Conservation (phyloP, 2,888 invertebrate species). For the Harpagoxenus sublaevis region DNA sequence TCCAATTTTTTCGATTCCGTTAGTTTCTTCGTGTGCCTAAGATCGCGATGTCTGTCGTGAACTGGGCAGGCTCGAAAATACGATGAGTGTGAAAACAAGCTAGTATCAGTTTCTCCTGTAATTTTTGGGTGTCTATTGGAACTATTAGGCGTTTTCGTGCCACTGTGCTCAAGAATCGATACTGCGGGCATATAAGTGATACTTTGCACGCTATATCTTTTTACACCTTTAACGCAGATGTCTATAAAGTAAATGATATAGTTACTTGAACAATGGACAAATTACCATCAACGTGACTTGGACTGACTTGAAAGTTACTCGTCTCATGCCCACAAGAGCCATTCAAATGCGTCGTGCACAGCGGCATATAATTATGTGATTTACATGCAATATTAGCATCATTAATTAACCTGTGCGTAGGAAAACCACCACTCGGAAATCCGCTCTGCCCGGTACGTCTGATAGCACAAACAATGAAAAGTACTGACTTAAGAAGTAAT, state of each 20-base stretch:
- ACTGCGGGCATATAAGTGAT: conserved; percentile 76
- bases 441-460: conserved; percentile 88
- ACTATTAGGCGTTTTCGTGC: conserved; percentile 73
- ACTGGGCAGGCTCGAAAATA: conserved; percentile 81
- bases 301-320: conserved; percentile 73
- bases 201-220: conserved; percentile 54
- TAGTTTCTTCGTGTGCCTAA: conserved; percentile 82
- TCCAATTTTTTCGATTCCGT: conserved; percentile 76
- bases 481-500: conserved; percentile 63
- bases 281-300: conserved; percentile 75
- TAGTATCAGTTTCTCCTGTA: conserved; percentile 73
- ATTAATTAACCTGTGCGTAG: conserved; percentile 87
- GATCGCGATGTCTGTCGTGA: conserved; percentile 82
- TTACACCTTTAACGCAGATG: not conserved
- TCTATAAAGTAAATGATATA: not conserved
- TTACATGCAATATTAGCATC: conserved; percentile 83
- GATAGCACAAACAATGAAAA: conserved; percentile 76
- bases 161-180: conserved; percentile 79
- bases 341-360: conserved; percentile 79
- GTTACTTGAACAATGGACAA: not conserved
- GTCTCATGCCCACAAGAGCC: conserved; percentile 75
- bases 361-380: conserved; percentile 76
- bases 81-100: conserved; percentile 71
- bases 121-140: conserved; percentile 71
- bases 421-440: conserved; percentile 85